These are phyloP conservation scores for Erythrolamprus reginae DNA, from an alignment of 2,113 vertebrate genomes.

Conservation along the genomic window DNA sequence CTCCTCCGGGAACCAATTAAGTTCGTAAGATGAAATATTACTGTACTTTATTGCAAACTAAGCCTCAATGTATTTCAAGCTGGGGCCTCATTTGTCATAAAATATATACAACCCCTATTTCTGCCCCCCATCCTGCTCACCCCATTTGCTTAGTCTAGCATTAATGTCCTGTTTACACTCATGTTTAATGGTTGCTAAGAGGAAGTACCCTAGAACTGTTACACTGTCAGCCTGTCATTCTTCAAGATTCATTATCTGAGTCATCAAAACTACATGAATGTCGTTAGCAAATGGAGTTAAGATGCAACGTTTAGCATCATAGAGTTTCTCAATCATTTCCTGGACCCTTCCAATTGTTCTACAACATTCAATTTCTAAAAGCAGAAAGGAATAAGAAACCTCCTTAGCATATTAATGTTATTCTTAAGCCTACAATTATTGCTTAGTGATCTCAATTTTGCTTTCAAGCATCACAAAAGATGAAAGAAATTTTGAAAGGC, in stretches of 20 bases:
- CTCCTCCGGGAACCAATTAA: too few relatives aligned
- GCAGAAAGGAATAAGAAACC: background rate
- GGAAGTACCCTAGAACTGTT: background rate
- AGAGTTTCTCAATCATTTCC: slow-evolving; percentile 1
- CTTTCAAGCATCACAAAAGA: background rate
- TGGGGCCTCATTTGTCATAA: background rate
- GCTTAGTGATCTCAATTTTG: background rate
- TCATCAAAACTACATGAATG: background rate
- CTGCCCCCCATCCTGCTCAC: background rate
- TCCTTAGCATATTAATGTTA: background rate
- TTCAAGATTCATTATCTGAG: background rate
- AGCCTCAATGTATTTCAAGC: background rate
- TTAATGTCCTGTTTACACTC: background rate
- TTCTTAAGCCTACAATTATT: background rate
- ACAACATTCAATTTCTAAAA: background rate
- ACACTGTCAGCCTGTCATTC: slow-evolving; percentile 15
- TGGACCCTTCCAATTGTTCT: background rate
- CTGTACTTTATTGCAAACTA: background rate
- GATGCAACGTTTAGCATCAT: background rate
- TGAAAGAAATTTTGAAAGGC: background rate
- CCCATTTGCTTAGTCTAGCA: background rate
- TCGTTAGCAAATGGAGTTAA: background rate
- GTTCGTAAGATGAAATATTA: too few relatives aligned
- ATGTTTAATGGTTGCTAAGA: background rate
- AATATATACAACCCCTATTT: background rate